These are phyloP conservation scores for Drosophila orosa DNA, from an alignment of 1,140 invertebrate species.

Conservation along the genomic window DNA sequence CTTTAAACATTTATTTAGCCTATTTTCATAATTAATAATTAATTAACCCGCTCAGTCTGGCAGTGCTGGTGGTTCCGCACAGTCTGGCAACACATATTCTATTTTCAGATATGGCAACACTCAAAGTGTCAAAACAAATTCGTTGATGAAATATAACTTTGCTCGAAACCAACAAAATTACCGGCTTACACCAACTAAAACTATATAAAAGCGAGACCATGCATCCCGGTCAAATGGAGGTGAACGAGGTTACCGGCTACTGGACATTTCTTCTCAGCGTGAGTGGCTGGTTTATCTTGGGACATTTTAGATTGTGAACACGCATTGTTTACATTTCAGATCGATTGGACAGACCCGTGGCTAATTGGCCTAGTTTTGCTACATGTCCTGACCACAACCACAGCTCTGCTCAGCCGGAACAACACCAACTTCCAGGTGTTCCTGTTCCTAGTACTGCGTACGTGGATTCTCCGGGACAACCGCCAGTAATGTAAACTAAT, in stretches of 20 bases:
- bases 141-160: too few species aligned
- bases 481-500: neutral
- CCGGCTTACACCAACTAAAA: neutral
- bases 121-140: too few species aligned
- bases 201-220: constrained; percentile 12
- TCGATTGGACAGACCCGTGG: constrained; percentile 95
- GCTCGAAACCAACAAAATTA: neutral
- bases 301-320: too few species aligned
- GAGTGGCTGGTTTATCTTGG: constrained; percentile 76
- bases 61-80: too few species aligned
- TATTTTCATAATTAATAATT: too few species aligned
- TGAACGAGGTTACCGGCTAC: constrained; percentile 87
- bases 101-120: too few species aligned
- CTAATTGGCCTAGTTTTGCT: constrained; percentile 90
- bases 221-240: constrained; percentile 84
- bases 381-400: constrained; percentile 91
- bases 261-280: constrained; percentile 87
- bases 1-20: too few species aligned
- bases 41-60: too few species aligned
- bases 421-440: constrained; percentile 94
- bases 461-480: constrained; percentile 84
- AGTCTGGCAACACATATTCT: too few species aligned
- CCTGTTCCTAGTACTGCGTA: constrained; percentile 91
- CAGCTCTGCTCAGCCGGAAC: constrained; percentile 91
- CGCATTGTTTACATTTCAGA: constrained; percentile 87